Conservation (phyloP, 37 sponge, comb jelly and placozoan genomes). For the Beroe ovata region DNA sequence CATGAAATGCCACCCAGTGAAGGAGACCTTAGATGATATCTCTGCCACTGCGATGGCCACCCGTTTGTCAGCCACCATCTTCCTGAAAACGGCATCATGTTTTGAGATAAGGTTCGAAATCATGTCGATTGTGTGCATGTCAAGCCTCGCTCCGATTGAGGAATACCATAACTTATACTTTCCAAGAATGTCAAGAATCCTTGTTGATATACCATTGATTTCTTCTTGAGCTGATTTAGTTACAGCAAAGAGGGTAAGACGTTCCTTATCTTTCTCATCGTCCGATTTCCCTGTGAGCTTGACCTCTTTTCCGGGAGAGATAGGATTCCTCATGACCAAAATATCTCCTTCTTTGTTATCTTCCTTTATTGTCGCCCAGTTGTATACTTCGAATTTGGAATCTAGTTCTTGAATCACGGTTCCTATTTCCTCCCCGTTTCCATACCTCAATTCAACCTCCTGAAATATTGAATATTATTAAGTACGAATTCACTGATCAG, state of each 20-base stretch:
- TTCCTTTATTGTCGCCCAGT: slow-evolving; percentile 37
- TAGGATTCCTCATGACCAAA: not conserved
- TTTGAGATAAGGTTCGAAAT: not conserved
- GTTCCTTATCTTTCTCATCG: slow-evolving; percentile 1
- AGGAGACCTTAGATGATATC: not conserved
- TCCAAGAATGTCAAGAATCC: not conserved
- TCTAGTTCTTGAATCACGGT: not conserved
- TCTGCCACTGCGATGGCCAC: not conserved
- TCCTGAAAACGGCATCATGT: not conserved
- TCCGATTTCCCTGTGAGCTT: not conserved
- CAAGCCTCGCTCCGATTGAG: not conserved
- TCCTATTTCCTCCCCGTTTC: not conserved
- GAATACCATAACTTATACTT: too few relatives aligned
- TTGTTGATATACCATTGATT: not conserved
- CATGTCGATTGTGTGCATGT: not conserved
- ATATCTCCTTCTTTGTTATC: not conserved
- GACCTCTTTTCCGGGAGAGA: not conserved
- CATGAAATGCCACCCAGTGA: not conserved
- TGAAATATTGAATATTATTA: not conserved
- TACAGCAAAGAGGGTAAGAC: slow-evolving; percentile 8
- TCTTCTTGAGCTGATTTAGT: not conserved
- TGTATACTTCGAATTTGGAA: not conserved
- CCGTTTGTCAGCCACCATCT: not conserved
- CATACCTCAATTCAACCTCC: not conserved
- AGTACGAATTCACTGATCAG: too few relatives aligned